Evolutionary conservation across 2,888 invertebrate species (phyloP), one percentile per base, ranked within the genome.

Genomic region (Synergus japonicus): DNA sequence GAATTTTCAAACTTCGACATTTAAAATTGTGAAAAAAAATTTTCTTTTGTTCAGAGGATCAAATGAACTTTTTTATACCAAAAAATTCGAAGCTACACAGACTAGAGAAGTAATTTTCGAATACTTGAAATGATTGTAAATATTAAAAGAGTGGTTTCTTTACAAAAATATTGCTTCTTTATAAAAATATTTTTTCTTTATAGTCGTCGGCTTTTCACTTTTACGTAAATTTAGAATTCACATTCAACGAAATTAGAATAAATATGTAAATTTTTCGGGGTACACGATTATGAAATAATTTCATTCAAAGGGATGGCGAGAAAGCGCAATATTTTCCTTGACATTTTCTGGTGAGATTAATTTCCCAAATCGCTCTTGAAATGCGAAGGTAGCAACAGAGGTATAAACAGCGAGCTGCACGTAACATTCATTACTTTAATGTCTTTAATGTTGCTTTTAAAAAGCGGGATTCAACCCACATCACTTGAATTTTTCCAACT

Each of bases 381-480:
- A 69, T 22, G 0, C 49, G 8, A 8, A 9, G 49, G 49, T 49
- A 29, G 9, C 9, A 69, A 29, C 29, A 29, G 49, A 49, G 69
- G 49, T 46, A 49, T 49, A 69, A 69, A 69, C 49, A 69, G 69
- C 29, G 69, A 46, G 49, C 46, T 49, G 29, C 69, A 49, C 15
- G 29, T 49, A 69, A 69, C 15, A 69, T 69, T 69, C 69, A 46
- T 69, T 69, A 46, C 69, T 22, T 46, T 69, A 49, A 54, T 54
- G 54, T 54, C 69, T 22, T 46, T 69, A 49, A 54, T n/a, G 54
- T 54, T n/a, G 8, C 54, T 49, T 69, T 69, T 15, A 22, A 69
- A 69, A 49, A 15, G 29, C 15, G 29, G 15, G 29, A 49, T 46
- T 46, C 29, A 49, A 69, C 44, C 15, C 22, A 13, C 22, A 67